Evolutionary conservation across 1,140 invertebrate species (phyloP), one percentile per base, ranked within the genome.

Genomic region (Wiebesia pumilae): DNA sequence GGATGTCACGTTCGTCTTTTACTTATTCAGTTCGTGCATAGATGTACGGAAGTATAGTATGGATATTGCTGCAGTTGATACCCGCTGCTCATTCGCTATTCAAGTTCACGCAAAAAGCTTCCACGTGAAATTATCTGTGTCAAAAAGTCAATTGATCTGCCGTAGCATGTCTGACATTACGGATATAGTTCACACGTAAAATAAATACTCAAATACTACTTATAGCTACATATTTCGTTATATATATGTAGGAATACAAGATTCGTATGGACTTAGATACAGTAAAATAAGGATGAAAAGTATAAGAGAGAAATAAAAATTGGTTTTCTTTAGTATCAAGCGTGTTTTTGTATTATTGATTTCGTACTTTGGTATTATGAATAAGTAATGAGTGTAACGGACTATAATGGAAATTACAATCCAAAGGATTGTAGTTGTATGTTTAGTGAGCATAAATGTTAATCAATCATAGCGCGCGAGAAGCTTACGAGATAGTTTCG

Each of bases 381-480:
- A 75, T n/a, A 75, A 14, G 71, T 75, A 43, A 75, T 51, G 65
- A n/a, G 27, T 47, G 16, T 67, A 71, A 71, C 35, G 79, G 40
- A 35, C 58, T 82, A 6, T 38, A n/a, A 43, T 69, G 12, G 65
- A 84, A 65, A 85, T 85, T 80, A 80, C 62, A 30, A 80, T 80
- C 77, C 40, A 43, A 80, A 85, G 83, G 77, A 43, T 21, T 16
- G 30, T 16, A 21, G 58, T 47, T 79, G 80, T 80, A 85, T 71
- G 77, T 62, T 80, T 62, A 27, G 19, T 38, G 38, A 43, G 69
- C 54, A 21, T 24, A 21, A 30, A 33, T 10, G 38, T 16, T 51
- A 0, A 27, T 10, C 38, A 58, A 73, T 30, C 43, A 75, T 75
- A 47, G 16, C 24, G 10, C 14, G 43, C 7, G 38, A 10, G 38